These are phyloP conservation scores for Cavia porcellus DNA, from an alignment of 2,113 vertebrate genomes.

Conservation along the genomic window DNA sequence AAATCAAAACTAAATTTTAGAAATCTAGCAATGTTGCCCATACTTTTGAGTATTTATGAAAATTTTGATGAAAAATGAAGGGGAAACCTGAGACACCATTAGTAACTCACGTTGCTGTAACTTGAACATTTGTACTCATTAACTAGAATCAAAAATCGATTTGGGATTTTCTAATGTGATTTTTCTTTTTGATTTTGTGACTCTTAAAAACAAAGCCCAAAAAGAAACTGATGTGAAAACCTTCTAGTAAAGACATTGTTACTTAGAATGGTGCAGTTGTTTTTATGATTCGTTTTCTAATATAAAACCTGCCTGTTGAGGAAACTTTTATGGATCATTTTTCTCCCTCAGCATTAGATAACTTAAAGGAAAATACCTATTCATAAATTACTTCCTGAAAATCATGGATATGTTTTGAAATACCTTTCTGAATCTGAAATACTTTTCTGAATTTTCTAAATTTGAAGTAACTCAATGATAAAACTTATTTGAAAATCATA, in stretches of 20 bases:
- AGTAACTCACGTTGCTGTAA: background rate
- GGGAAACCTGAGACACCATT: background rate
- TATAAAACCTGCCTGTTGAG: background rate
- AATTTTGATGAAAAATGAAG: background rate
- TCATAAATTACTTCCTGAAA: background rate
- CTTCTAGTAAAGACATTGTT: background rate
- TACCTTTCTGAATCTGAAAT: background rate
- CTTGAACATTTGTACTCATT: background rate
- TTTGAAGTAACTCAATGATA: constrained; percentile 10
- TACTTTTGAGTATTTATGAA: background rate
- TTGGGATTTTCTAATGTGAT: background rate
- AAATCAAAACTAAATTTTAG: background rate
- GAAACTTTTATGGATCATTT: background rate
- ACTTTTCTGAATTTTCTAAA: background rate
- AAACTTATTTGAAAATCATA: background rate
- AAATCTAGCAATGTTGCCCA: background rate
- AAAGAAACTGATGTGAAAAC: background rate
- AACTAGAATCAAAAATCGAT: background rate
- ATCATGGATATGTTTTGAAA: background rate
- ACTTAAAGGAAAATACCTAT: background rate
- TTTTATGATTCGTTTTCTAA: background rate
- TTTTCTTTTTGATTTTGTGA: background rate
- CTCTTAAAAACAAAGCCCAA: background rate
- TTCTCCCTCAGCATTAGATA: constrained; percentile 12
- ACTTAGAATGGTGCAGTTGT: background rate